Percentiles rank a stretch among this genome's conserved stretches.
These are phyloP conservation scores for Apostichopus parvimensis DNA, from an alignment of 35 echinoderm and acorn worm species.

Conservation along the genomic window DNA sequence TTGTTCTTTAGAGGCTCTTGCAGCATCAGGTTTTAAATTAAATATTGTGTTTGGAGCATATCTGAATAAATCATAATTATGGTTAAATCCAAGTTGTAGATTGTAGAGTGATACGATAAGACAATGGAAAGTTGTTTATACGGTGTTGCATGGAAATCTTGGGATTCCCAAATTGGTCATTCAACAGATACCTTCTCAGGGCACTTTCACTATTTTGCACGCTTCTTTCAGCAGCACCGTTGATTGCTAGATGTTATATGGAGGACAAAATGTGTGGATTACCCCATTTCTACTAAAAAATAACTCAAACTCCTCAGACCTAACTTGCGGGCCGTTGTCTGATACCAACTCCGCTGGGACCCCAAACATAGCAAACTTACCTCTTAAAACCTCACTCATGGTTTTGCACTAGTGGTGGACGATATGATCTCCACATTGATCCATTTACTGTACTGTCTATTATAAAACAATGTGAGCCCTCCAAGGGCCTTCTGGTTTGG, in stretches of 20 bases:
- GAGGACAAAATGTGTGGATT: constrained; percentile 45
- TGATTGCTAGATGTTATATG: constrained; percentile 63
- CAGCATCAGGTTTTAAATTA: background rate
- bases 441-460: constrained; percentile 79
- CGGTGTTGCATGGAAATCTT: constrained; percentile 43
- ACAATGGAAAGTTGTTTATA: constrained; percentile 46
- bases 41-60: constrained; percentile 6
- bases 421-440: constrained; percentile 60
- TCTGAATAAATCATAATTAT: background rate
- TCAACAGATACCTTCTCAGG: constrained; percentile 55
- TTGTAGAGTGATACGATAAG: constrained; percentile 58
- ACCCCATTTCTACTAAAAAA: constrained; percentile 64
- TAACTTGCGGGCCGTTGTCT: constrained; percentile 84
- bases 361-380: constrained; percentile 67
- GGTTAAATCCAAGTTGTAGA: constrained; percentile 32
- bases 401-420: constrained; percentile 55
- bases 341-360: constrained; percentile 63
- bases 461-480: constrained; percentile 62
- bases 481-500: background rate
- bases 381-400: constrained; percentile 39
- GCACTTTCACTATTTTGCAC: constrained; percentile 59
- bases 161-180: constrained; percentile 25
- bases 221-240: constrained; percentile 65
- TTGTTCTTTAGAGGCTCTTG: background rate
- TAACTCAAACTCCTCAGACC: constrained; percentile 57